Conservation (phyloP, 2,888 invertebrate genomes). For the Callyntrura guangdongensis region DNA sequence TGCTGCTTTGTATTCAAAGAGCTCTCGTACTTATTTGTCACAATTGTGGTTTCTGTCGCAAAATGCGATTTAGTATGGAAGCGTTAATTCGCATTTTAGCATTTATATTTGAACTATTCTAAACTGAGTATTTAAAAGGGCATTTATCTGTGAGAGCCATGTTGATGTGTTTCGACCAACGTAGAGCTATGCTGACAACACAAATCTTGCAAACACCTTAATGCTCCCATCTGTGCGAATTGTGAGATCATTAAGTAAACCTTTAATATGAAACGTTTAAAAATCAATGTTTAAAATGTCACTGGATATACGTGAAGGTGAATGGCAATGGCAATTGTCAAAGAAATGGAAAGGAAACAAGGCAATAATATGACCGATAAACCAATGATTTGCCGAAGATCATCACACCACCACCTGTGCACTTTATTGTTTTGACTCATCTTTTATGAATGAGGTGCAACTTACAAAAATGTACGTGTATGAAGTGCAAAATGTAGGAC, state of each 20-base stretch:
- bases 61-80: not conserved
- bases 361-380: not conserved
- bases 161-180: not conserved
- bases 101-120: not conserved
- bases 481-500: too few species aligned
- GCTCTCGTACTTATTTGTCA: slow-evolving; percentile 49
- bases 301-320: too few species aligned
- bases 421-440: not conserved
- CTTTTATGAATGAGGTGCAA: slow-evolving; percentile 14
- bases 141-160: not conserved
- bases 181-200: not conserved
- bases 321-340: too few species aligned
- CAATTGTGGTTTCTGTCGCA: not conserved
- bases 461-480: not conserved
- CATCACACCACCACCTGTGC: slow-evolving; percentile 11
- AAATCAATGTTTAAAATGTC: too few species aligned
- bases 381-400: not conserved
- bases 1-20: too few species aligned
- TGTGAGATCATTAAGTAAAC: not conserved
- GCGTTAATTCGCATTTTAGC: slow-evolving; percentile 15
- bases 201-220: not conserved
- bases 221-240: not conserved
- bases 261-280: too few species aligned
- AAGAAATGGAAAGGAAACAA: not conserved
- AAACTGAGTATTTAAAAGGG: not conserved